Base-by-base conservation (phyloP, 2,797 vertebrate species). In the Pipistrellus pipistrellus region DNA sequence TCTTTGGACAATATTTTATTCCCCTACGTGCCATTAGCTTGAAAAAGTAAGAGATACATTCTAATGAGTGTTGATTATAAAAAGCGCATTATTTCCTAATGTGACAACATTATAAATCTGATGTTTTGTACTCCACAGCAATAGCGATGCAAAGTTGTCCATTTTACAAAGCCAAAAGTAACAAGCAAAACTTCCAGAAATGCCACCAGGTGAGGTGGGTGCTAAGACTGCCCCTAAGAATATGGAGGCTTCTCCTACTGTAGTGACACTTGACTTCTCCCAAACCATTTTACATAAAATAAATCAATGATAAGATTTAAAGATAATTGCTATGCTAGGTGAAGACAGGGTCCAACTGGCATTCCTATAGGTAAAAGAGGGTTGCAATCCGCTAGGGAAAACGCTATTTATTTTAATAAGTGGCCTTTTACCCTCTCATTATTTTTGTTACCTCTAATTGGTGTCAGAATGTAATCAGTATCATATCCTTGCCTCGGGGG, bases 11-110 rank as follows among this genome's bases (percentile, higher is more conserved):
- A 88, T 87, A 89, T 55, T 91, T 96, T 90, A 95, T 57, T 94
- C 46, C 86, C 80, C 86, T 91, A 68, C 59, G 93, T 97, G 93
- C 76, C 96, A 96, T 97, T 97, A 97, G 95, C 85, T 96, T 92
- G 71, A 86, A 95, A 94, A 92, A 83, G 18, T 94, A 92, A 97
- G 94, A 93, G 95, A 93, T 15, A 75, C 51, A 76, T 95, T 97
- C 93, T 91, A 93, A 97, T 89, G 81, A 83, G 68, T 46, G 66
- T 88, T 96, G 97, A 94, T 87, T 80, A 94, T 23, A 96, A 27
- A 35, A 62, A 95, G 78, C 83, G 23, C 62, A 55, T 6, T 68
- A 53, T 92, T 88, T 90, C 12, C 75, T 94, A 95, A 93, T 53
- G 14, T 93, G 91, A 86, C 2, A 96, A 64, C 59, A 41, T 94